These are phyloP conservation scores for Acrossocheilus wenchowensis DNA, from an alignment of 2,797 vertebrate species.

Conservation along the genomic window DNA sequence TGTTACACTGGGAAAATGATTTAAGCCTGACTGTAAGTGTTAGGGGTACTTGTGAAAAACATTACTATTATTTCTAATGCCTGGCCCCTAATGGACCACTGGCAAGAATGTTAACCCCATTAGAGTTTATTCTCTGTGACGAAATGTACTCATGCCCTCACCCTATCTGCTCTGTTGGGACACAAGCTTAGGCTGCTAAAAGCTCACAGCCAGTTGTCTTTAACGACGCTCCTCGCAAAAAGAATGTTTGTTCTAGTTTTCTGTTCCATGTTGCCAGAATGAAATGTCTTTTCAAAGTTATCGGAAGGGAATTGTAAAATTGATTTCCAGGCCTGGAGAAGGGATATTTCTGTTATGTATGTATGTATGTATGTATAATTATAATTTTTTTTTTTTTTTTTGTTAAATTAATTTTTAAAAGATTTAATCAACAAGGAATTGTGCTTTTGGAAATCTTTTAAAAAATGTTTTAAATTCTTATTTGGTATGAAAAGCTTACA, in stretches of 20 bases:
- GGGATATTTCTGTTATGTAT: background rate
- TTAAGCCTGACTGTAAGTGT: background rate
- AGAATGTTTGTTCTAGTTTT: conserved; percentile 68
- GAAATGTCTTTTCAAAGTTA: conserved; percentile 42
- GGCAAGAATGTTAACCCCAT: background rate
- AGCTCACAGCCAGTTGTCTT: conserved; percentile 56
- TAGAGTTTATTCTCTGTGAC: background rate
- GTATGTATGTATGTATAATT: too few relatives aligned
- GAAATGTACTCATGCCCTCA: background rate
- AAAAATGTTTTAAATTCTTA: background rate
- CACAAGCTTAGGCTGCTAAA: conserved; percentile 62
- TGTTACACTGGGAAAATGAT: background rate
- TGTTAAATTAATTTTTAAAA: background rate
- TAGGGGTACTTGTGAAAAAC: background rate
- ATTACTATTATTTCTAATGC: background rate
- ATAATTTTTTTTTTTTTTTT: background rate
- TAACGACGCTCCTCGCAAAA: conserved; percentile 67
- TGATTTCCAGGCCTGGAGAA: background rate
- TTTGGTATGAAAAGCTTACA: background rate
- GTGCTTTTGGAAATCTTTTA: background rate
- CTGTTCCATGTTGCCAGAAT: conserved; percentile 16
- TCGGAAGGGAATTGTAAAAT: background rate
- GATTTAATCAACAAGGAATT: background rate
- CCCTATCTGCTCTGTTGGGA: conserved; percentile 44
- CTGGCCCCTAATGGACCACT: background rate